Percentiles rank a stretch among this genome's conserved stretches.
These are phyloP conservation scores for Arothron firmamentum DNA, from an alignment of 2,113 vertebrate genomes.

Conservation along the genomic window DNA sequence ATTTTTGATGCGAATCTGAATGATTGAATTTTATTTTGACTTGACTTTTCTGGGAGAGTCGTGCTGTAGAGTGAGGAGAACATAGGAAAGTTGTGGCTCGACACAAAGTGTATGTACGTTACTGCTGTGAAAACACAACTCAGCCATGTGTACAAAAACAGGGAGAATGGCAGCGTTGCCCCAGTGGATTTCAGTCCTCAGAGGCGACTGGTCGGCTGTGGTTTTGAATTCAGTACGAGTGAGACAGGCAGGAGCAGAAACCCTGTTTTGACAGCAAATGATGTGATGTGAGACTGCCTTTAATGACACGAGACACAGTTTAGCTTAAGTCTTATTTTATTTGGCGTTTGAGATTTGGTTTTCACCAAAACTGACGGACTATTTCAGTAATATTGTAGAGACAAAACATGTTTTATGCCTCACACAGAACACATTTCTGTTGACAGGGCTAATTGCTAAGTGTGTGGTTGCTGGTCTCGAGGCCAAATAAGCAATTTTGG, in stretches of 20 bases:
- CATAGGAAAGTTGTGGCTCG: conserved; percentile 49
- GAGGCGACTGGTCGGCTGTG: conserved; percentile 57
- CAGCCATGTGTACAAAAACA: conserved; percentile 56
- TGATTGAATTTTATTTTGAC: no score
- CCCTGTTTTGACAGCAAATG: conserved; percentile 62
- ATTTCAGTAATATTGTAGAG: conserved; percentile 58
- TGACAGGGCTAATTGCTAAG: conserved; percentile 76
- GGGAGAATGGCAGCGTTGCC: conserved; percentile 54
- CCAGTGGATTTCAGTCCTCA: conserved; percentile 50
- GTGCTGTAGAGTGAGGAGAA: conserved; percentile 15
- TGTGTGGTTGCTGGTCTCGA: conserved; percentile 73
- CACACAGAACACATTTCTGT: conserved; percentile 66
- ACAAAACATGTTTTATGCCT: conserved; percentile 66
- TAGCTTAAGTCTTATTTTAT: conserved; percentile 60
- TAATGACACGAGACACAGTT: conserved; percentile 56
- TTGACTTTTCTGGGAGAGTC: no score
- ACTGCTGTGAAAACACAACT: conserved; percentile 72
- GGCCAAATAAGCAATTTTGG: conserved; percentile 65
- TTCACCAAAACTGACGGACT: conserved; percentile 51
- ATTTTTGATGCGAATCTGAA: no score
- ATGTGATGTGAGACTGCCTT: conserved; percentile 56
- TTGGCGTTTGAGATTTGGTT: conserved; percentile 61
- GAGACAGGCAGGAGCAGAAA: conserved; percentile 42
- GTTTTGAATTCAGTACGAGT: conserved; percentile 49
- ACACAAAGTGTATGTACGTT: conserved; percentile 50